These are phyloP conservation scores for Drosophila anomalata DNA, from an alignment of 2,888 invertebrate genomes.

Conservation along the genomic window DNA sequence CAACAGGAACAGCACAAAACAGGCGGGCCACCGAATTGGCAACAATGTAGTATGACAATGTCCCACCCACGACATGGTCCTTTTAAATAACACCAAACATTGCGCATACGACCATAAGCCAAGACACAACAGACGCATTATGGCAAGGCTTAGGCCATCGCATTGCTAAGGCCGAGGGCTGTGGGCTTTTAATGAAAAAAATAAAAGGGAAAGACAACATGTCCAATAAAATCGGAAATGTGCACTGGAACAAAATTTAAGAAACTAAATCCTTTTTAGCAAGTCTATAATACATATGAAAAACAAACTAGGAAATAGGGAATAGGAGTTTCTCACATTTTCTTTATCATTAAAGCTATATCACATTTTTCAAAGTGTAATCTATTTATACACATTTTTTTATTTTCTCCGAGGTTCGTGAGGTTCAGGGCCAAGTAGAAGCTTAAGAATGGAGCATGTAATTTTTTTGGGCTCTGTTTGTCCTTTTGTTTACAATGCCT, in stretches of 20 bases:
- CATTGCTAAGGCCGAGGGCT: constrained; percentile 5
- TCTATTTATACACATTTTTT: background rate
- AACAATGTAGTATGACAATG: constrained; percentile 17
- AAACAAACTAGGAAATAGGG: no score
- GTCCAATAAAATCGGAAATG: constrained; percentile 34
- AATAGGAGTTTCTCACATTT: no score
- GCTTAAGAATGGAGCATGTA: constrained; percentile 35
- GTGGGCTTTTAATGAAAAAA: constrained; percentile 22
- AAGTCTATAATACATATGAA: no score
- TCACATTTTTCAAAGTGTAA: constrained; percentile 1
- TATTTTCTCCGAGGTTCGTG: constrained; percentile 8
- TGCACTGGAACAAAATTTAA: background rate
- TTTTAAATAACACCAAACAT: constrained; percentile 25
- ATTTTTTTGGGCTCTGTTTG: constrained; percentile 25
- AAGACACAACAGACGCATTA: constrained; percentile 30
- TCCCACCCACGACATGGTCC: background rate
- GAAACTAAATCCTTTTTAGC: background rate
- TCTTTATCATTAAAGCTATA: no score
- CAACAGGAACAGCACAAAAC: constrained; percentile 6
- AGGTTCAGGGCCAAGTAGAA: constrained; percentile 5
- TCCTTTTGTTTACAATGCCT: constrained; percentile 45
- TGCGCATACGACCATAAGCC: constrained; percentile 48
- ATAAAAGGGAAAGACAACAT: constrained; percentile 12
- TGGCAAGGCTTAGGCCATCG: constrained; percentile 36
- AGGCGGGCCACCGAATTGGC: constrained; percentile 8